phyloP scores from a whole-genome alignment of 2,888 invertebrate species.

The Phymatocera aterrima region DNA sequence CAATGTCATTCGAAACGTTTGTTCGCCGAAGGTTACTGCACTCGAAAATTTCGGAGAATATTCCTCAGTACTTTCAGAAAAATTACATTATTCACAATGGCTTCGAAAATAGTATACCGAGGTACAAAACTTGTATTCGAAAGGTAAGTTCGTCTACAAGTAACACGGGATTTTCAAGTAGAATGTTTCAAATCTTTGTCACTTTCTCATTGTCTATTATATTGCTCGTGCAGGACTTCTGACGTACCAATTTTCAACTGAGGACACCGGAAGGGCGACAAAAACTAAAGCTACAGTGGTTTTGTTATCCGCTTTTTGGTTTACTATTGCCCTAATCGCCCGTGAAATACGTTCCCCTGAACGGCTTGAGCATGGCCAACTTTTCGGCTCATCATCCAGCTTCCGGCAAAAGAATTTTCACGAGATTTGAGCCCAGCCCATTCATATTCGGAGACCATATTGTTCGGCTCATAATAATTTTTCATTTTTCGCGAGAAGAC shows the following conservation, averaged over 20 bases:
- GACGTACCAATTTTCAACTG: neutral
- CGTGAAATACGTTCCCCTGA: neutral
- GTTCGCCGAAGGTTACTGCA: too few species aligned
- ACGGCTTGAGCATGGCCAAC: neutral
- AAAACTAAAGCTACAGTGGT: neutral
- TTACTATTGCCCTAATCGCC: neutral
- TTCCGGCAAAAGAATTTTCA: neutral
- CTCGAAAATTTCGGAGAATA: neutral
- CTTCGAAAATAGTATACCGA: neutral
- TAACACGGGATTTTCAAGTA: neutral
- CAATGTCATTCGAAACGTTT: neutral
- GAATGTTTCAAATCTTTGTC: neutral
- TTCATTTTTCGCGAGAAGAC: neutral
- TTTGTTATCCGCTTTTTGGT: too few species aligned
- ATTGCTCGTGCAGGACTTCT: neutral
- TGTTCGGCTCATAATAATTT: neutral
- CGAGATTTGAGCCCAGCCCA: neutral
- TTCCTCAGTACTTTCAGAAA: neutral
- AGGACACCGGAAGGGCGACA: neutral
- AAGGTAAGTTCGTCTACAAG: neutral
- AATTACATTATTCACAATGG: neutral
- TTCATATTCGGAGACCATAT: neutral
- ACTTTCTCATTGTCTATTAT: neutral
- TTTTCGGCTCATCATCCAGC: slow-evolving; percentile 5
- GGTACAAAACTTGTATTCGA: neutral